Base-by-base conservation (phyloP, 2,113 vertebrate species). In the Chauna torquata region DNA sequence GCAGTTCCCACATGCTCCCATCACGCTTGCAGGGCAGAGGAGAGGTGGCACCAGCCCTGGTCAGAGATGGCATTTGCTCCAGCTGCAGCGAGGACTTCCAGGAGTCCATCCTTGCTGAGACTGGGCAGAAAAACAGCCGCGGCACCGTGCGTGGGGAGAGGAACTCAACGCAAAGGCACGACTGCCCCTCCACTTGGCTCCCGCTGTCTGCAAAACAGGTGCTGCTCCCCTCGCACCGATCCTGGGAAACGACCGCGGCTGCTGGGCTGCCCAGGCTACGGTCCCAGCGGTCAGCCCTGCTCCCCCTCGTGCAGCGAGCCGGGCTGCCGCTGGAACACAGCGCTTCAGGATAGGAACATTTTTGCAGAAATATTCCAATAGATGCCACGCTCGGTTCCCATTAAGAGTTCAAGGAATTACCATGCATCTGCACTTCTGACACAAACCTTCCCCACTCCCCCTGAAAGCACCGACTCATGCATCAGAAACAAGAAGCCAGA, bases 401-500 rank as follows among this genome's bases (percentile, higher is more conserved):
- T 0, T 1, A 14, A 0, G 4, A 13, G 72, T 0, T 22, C 0
- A 1, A 84, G 84, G 77, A 86, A n/a, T 4, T 6, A 0, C 58
- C 1, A 0, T 2, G 3, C 8, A 0, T 2, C 55, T 5, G 30
- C 10, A 1, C 36, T 20, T 12, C 76, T 1, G 1, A 4, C 44
- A 3, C 24, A 6, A 47, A 28, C 0, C 0, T 27, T 25, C 24
- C 4, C 42, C 9, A 42, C 42, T 42, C 42, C 42, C 45, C 6
- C 6, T 16, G 14, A 47, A 47, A 47, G 12, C 45, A 47, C 45
- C 15, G 45, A 47, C 45, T 16, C 44, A n/a, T n/a, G 10, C n/a
- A 0, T 15, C 47, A 0, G 30, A 17, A 23, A 66, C 0, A 17
- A 30, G 54, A 64, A 3, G 5, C 16, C 42, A 13, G 55, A 42